These are phyloP conservation scores for Pseudotriccus pelzelni DNA, from an alignment of 2,797 vertebrate species.

Conservation along the genomic window DNA sequence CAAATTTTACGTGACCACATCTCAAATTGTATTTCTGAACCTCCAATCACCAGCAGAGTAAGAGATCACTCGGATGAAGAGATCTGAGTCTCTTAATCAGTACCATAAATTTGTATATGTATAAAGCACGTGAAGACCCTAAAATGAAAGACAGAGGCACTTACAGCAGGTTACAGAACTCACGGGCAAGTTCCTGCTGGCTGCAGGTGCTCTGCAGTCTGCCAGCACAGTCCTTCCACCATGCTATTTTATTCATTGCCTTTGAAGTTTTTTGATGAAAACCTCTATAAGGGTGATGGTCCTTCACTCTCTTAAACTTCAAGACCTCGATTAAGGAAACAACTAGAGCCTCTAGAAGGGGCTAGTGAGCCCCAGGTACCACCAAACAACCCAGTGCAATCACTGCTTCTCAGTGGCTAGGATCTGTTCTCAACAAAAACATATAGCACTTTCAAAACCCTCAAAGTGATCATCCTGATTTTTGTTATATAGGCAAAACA, in stretches of 20 bases:
- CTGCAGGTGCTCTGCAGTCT: not conserved
- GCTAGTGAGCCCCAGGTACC: not conserved
- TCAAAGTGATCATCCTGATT: not conserved
- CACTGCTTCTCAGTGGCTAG: not conserved
- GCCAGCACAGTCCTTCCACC: not conserved
- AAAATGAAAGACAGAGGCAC: not conserved
- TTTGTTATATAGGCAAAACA: not conserved
- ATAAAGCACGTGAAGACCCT: not conserved
- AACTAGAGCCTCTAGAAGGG: not conserved
- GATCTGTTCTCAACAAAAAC: not conserved
- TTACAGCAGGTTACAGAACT: not conserved
- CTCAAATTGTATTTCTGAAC: not conserved
- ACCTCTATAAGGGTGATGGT: not conserved
- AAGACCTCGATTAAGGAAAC: not conserved
- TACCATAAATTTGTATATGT: not conserved
- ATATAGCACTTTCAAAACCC: not conserved
- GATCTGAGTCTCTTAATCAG: not conserved
- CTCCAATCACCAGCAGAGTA: not conserved
- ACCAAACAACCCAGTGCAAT: not conserved
- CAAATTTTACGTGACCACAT: not conserved
- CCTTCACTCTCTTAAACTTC: not conserved
- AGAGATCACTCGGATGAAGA: not conserved
- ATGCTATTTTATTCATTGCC: not conserved
- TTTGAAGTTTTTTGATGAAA: not conserved
- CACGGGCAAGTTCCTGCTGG: not conserved